phyloP scores from a whole-genome alignment of 2,113 vertebrate species.

The Rhadina sibilatrix region DNA sequence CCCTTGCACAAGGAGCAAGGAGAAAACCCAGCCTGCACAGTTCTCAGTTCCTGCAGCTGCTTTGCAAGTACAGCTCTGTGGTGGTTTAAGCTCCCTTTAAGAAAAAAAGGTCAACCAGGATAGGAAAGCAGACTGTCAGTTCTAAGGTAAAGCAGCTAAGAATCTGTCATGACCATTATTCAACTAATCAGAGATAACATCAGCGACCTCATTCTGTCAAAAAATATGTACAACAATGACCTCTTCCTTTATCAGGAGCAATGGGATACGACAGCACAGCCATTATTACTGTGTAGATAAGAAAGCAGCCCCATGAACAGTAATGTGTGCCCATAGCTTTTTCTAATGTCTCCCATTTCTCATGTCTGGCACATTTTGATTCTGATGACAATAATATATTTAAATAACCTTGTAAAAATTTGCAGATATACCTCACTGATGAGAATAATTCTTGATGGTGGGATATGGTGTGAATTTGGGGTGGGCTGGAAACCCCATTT shows the following conservation, averaged over 20 bases:
- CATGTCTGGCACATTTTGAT: not conserved
- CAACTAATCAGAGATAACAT: constrained; percentile 58
- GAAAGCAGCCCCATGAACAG: not conserved
- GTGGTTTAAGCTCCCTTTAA: not conserved
- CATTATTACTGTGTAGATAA: constrained; percentile 41
- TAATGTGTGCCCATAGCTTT: not conserved
- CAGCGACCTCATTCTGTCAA: constrained; percentile 65
- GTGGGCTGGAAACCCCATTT: not conserved
- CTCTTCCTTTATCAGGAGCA: constrained; percentile 50
- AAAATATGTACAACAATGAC: constrained; percentile 47
- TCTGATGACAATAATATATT: not conserved
- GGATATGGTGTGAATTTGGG: not conserved
- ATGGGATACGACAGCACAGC: not conserved
- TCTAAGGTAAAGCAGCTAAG: constrained; percentile 12
- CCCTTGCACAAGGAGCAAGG: not conserved
- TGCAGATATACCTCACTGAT: not conserved
- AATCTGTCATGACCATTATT: constrained; percentile 55
- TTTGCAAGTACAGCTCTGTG: not conserved
- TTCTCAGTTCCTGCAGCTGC: not conserved
- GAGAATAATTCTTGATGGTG: not conserved
- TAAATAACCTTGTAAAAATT: not conserved
- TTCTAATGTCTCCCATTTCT: constrained; percentile 2
- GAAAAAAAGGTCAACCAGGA: not conserved
- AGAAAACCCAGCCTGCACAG: not conserved
- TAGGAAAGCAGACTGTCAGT: constrained; percentile 13